Percentiles rank a stretch among this genome's conserved stretches.
Conservation (phyloP, 2,113 vertebrate species). For the Corythoichthys intestinalis region DNA sequence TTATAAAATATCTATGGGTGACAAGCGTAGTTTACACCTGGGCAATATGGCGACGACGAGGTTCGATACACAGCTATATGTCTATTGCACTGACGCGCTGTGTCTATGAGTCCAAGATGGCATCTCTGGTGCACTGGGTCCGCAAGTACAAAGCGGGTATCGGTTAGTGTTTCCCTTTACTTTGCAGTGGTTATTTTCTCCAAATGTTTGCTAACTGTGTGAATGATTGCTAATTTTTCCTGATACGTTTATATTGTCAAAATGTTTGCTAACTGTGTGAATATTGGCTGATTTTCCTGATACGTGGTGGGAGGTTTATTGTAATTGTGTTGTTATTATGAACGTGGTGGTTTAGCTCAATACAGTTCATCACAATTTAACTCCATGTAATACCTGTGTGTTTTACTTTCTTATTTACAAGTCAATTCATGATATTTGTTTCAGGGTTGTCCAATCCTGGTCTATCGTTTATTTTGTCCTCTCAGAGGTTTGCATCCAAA, state of each 20-base stretch:
- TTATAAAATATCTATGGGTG: no score
- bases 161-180: neutral
- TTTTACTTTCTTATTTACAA: neutral
- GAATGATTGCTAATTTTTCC: no score
- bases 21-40: no score
- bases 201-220: neutral
- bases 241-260: no score
- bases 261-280: no score
- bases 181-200: neutral
- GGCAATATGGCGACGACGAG: no score
- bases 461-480: slow-evolving; percentile 42
- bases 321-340: neutral
- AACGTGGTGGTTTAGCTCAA: neutral
- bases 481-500: slow-evolving; percentile 83
- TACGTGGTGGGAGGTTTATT: neutral
- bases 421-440: neutral
- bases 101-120: no score
- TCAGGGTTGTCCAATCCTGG: slow-evolving; percentile 56
- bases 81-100: no score
- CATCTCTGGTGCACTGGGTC: no score
- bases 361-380: no score
- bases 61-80: no score
- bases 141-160: no score
- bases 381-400: neutral
- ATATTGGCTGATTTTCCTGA: neutral